Percentiles rank a stretch among this genome's conserved stretches.
These are phyloP conservation scores for Hemibagrus wyckioides DNA, from an alignment of 2,113 vertebrate species.

Conservation along the genomic window DNA sequence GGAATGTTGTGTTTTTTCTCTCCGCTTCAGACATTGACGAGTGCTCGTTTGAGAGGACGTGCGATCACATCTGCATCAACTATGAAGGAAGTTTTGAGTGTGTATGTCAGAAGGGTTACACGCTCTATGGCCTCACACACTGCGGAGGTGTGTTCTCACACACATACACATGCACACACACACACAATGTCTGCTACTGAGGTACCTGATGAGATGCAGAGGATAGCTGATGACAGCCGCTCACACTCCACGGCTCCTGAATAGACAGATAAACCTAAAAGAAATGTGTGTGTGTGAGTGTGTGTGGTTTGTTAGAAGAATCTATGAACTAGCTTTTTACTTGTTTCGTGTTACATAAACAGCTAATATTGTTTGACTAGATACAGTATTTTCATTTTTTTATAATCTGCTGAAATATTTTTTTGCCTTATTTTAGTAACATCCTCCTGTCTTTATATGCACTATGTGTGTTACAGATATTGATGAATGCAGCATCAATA, in stretches of 20 bases:
- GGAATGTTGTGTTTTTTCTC: neutral
- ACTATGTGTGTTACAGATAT: slow-evolving; percentile 73
- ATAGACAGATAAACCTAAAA: slow-evolving; percentile 4
- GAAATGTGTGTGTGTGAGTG: neutral
- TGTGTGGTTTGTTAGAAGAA: neutral
- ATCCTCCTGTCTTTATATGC: neutral
- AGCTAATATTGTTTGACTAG: neutral
- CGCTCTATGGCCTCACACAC: slow-evolving; percentile 89
- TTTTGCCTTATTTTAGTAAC: neutral
- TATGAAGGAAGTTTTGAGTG: slow-evolving; percentile 93
- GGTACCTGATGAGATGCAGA: slow-evolving; percentile 9
- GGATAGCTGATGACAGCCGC: neutral
- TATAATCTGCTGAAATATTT: no score
- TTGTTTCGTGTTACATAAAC: neutral
- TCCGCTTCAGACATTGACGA: slow-evolving; percentile 86
- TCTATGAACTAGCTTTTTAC: neutral
- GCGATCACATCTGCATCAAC: slow-evolving; percentile 95
- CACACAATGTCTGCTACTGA: neutral
- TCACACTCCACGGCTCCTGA: neutral
- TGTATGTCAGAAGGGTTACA: slow-evolving; percentile 88
- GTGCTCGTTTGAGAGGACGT: slow-evolving; percentile 93
- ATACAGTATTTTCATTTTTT: no score
- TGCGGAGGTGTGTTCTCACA: slow-evolving; percentile 86
- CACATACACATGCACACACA: slow-evolving; percentile 18
- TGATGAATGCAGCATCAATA: slow-evolving; percentile 91